Conservation (phyloP, 2,888 invertebrate species). For the Phortica magna region DNA sequence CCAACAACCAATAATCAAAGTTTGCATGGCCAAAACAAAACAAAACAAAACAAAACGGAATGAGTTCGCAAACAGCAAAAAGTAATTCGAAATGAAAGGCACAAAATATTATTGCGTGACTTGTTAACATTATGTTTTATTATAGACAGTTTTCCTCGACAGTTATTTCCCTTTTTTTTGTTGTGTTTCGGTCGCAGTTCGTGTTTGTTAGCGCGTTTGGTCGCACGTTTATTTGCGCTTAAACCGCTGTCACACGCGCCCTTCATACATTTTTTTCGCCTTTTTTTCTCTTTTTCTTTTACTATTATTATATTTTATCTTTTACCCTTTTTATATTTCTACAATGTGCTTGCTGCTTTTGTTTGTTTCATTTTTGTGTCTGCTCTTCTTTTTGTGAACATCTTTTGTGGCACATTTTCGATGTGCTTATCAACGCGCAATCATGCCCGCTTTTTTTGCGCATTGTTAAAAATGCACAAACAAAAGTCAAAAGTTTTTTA, state of each 20-base stretch:
- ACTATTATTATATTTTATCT: background rate
- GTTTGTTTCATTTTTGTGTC: background rate
- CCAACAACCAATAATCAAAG: constrained; percentile 10
- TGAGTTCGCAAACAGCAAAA: background rate
- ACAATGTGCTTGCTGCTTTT: background rate
- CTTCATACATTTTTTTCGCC: background rate
- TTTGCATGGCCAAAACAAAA: background rate
- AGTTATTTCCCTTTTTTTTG: background rate
- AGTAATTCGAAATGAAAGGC: background rate
- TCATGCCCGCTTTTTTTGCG: constrained; percentile 9
- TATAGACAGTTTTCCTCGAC: background rate
- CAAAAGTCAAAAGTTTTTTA: background rate
- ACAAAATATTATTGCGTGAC: constrained; percentile 8
- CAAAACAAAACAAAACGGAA: background rate
- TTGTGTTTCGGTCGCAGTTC: background rate
- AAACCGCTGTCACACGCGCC: constrained; percentile 11
- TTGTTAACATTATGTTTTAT: constrained; percentile 22
- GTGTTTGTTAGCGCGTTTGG: background rate
- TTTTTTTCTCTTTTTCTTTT: no score
- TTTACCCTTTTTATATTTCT: background rate
- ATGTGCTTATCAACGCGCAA: constrained; percentile 17
- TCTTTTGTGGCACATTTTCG: constrained; percentile 11
- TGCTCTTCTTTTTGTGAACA: background rate
- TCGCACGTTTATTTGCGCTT: constrained; percentile 20
- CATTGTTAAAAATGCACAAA: background rate